Evolutionary conservation across 2,797 vertebrate species (phyloP).

Genomic region (Gadopsis marmoratus): DNA sequence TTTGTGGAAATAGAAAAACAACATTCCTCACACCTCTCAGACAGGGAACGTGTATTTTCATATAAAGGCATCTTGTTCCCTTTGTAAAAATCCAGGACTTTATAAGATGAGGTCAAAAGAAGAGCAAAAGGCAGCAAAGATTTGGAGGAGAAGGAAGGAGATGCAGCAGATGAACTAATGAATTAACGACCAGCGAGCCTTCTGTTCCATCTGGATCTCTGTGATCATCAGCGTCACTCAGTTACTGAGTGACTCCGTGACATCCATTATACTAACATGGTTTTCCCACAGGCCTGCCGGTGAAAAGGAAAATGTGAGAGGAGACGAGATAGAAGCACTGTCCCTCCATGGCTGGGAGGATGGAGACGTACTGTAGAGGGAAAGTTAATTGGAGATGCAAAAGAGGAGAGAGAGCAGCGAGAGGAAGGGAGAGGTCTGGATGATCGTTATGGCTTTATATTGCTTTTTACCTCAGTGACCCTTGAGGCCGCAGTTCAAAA

Average conservation of each 20-base stretch:
- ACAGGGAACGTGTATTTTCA: background rate
- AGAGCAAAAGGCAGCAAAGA: background rate
- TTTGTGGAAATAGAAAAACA: background rate
- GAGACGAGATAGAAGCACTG: slow-evolving; percentile 24
- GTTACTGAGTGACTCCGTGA: slow-evolving; percentile 31
- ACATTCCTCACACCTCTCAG: background rate
- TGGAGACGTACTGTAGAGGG: background rate
- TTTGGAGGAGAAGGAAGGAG: background rate
- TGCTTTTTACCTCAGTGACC: slow-evolving; percentile 21
- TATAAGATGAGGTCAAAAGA: too few relatives aligned
- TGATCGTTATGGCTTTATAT: slow-evolving; percentile 20
- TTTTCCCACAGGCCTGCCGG: slow-evolving; percentile 35
- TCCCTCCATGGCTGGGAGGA: slow-evolving; percentile 20
- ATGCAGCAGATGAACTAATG: slow-evolving; percentile 1
- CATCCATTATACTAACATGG: background rate
- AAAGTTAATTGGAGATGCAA: slow-evolving; percentile 30
- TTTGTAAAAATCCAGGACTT: background rate
- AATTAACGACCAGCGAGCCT: slow-evolving; percentile 6
- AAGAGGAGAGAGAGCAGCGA: background rate
- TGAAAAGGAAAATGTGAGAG: slow-evolving; percentile 1
- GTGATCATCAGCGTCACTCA: background rate
- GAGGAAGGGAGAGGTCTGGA: background rate
- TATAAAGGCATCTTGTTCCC: slow-evolving; percentile 3
- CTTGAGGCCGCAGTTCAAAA: background rate
- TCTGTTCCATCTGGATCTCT: slow-evolving; percentile 40